A percentile compares a stretch with the other conserved stretches of the same genome.
Conservation (phyloP, 1,140 invertebrate genomes). For the Nautilus pompilius region DNA sequence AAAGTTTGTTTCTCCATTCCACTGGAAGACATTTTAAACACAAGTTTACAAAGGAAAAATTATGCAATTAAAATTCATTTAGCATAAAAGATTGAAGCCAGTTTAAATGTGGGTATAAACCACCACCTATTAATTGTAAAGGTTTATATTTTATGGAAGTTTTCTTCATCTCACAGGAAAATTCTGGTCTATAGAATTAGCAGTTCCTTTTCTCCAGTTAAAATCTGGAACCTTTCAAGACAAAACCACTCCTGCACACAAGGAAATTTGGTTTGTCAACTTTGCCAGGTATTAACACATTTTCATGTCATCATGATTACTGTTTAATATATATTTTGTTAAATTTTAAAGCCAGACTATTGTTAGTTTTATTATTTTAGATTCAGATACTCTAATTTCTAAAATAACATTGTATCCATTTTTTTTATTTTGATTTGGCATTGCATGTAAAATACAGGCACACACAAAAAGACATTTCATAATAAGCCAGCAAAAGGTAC, state of each 20-base stretch:
- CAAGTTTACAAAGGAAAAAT: too few relatives aligned
- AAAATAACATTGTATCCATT: too few relatives aligned
- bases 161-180: constrained; percentile 10
- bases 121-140: background rate
- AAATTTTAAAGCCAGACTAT: too few relatives aligned
- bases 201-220: constrained; percentile 12
- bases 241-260: constrained; percentile 2
- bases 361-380: too few relatives aligned
- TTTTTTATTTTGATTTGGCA: too few relatives aligned
- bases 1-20: background rate
- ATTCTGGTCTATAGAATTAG: constrained; percentile 19
- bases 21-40: background rate
- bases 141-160: background rate
- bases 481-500: too few relatives aligned
- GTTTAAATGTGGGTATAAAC: background rate
- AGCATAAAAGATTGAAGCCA: too few relatives aligned
- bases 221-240: constrained; percentile 3
- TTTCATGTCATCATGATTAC: too few relatives aligned
- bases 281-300: constrained; percentile 22
- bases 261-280: constrained; percentile 18
- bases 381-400: too few relatives aligned
- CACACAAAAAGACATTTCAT: too few relatives aligned
- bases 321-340: too few relatives aligned
- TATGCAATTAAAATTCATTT: background rate
- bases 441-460: too few relatives aligned